These are phyloP conservation scores for Brachymystax lenok DNA, from an alignment of 2,797 vertebrate genomes.

Conservation along the genomic window DNA sequence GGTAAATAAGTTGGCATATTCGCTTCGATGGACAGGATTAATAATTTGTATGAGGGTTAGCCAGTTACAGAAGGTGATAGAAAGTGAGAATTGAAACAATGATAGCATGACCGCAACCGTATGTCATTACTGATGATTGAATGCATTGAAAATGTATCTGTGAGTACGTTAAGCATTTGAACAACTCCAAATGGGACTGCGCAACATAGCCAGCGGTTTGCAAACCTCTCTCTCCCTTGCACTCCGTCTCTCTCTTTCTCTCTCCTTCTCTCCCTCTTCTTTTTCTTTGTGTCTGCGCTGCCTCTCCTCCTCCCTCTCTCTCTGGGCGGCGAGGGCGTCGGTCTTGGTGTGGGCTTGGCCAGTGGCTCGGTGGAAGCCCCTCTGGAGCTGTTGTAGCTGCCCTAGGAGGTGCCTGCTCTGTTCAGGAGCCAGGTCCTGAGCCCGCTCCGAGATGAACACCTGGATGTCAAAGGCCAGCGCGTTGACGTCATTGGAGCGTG, in stretches of 20 bases:
- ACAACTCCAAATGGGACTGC: constrained; percentile 21
- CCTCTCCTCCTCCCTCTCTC: constrained; percentile 64
- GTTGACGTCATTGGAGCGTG: constrained; percentile 80
- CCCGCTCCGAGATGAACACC: constrained; percentile 89
- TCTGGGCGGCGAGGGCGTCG: constrained; percentile 76
- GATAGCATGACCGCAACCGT: constrained; percentile 31
- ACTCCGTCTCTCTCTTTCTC: constrained; percentile 57
- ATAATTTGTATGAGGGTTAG: not conserved
- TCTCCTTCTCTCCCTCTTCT: constrained; percentile 50
- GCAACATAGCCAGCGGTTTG: constrained; percentile 44
- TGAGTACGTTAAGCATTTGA: constrained; percentile 16
- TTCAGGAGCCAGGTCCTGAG: constrained; percentile 85
- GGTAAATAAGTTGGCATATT: not conserved
- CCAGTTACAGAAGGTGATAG: constrained; percentile 5
- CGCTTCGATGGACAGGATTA: not conserved
- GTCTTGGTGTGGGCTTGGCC: constrained; percentile 72
- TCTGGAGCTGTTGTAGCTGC: constrained; percentile 87
- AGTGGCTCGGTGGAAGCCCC: constrained; percentile 79
- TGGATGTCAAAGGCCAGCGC: constrained; percentile 81
- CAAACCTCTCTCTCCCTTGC: constrained; percentile 81
- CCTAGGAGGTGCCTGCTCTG: constrained; percentile 86
- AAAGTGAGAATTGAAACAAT: not conserved
- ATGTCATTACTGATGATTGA: constrained; percentile 1
- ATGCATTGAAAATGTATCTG: constrained; percentile 22
- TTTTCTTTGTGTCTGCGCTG: constrained; percentile 55